Percentiles rank a stretch among this genome's conserved stretches.
phyloP scores from a whole-genome alignment of 2,888 invertebrate genomes.

The Drosophila picticornis region DNA sequence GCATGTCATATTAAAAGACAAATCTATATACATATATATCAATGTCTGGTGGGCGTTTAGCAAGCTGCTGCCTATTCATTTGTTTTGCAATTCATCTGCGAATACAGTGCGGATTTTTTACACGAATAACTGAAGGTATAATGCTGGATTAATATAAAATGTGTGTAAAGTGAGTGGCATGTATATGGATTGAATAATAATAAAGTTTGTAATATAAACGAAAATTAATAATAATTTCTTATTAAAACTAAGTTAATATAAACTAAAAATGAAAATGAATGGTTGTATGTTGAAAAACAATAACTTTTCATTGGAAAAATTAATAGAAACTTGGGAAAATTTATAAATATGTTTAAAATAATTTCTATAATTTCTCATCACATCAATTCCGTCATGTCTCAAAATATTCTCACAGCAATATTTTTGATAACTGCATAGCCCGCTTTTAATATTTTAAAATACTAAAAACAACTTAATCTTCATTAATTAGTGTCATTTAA shows the following conservation, averaged over 20 bases:
- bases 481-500: background rate
- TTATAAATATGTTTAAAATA: background rate
- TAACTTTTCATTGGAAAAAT: background rate
- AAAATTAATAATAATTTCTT: background rate
- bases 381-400: background rate
- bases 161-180: slow-evolving; percentile 8
- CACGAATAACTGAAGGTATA: slow-evolving; percentile 13
- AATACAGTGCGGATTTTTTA: slow-evolving; percentile 36
- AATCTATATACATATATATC: slow-evolving; percentile 2
- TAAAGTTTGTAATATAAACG: background rate
- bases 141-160: slow-evolving; percentile 17
- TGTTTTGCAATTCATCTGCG: slow-evolving; percentile 36
- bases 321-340: background rate
- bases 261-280: background rate
- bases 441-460: background rate
- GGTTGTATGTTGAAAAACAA: background rate
- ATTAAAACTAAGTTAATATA: background rate
- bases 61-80: slow-evolving; percentile 46
- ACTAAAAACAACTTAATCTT: background rate
- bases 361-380: background rate
- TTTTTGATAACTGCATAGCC: background rate
- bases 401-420: background rate
- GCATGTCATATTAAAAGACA: background rate
- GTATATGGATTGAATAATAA: background rate
- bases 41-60: slow-evolving; percentile 60